Conservation (phyloP, 2,113 vertebrate genomes). For the Alces alces region DNA sequence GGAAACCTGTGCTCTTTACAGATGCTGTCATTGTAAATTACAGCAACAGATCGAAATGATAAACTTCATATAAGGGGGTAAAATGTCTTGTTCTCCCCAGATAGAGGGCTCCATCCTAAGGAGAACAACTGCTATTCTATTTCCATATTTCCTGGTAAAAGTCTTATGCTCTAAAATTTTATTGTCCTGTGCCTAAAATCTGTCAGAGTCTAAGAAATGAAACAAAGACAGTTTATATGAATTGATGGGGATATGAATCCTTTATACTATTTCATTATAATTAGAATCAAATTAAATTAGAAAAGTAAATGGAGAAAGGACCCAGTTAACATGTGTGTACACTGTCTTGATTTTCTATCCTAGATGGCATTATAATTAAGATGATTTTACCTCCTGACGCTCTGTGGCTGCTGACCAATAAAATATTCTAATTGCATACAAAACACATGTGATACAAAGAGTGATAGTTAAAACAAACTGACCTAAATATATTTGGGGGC, state of each 20-base stretch:
- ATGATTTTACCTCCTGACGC: neutral
- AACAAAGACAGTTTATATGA: conserved; percentile 27
- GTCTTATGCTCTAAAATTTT: neutral
- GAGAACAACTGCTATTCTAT: neutral
- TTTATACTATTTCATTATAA: neutral
- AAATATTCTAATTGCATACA: neutral
- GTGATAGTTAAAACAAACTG: neutral
- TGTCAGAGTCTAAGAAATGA: conserved; percentile 3
- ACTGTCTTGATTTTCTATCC: neutral
- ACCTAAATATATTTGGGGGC: neutral
- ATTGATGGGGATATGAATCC: neutral
- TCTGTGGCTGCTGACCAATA: neutral
- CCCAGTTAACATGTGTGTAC: neutral
- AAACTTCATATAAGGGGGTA: conserved; percentile 17
- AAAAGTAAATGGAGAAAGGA: conserved; percentile 19
- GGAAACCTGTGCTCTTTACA: conserved; percentile 22
- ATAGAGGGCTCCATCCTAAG: neutral
- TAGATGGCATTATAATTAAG: neutral
- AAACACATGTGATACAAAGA: neutral
- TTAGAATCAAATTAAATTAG: neutral
- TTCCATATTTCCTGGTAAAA: conserved; percentile 21
- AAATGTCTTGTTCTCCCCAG: conserved; percentile 32
- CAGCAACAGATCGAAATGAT: conserved; percentile 37
- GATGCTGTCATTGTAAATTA: conserved; percentile 42
- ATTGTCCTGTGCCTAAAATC: neutral